phyloP scores from a whole-genome alignment of 2,113 vertebrate species.

The Bufo bufo region DNA sequence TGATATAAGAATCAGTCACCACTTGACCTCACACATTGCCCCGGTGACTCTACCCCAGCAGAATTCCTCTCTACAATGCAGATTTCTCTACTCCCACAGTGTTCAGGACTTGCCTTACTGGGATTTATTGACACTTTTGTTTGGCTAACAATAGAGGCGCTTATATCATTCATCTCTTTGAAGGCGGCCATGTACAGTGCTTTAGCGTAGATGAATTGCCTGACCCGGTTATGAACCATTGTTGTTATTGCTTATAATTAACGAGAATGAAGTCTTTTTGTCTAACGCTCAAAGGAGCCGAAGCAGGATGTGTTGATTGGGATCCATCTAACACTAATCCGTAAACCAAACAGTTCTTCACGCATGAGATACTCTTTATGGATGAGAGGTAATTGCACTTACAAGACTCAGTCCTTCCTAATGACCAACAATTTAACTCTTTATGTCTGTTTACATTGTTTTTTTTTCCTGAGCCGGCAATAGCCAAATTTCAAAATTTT shows the following conservation, averaged over 20 bases:
- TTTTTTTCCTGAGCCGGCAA: not conserved
- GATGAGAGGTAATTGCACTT: slow-evolving; percentile 45
- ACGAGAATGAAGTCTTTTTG: slow-evolving; percentile 52
- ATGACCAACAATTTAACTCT: slow-evolving; percentile 50
- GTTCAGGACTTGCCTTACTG: slow-evolving; percentile 10
- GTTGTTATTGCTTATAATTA: slow-evolving; percentile 56
- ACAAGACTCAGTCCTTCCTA: slow-evolving; percentile 37
- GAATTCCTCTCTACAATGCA: slow-evolving; percentile 35
- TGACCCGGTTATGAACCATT: slow-evolving; percentile 58
- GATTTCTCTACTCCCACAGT: slow-evolving; percentile 42
- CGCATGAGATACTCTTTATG: slow-evolving; percentile 39
- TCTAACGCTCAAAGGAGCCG: slow-evolving; percentile 13
- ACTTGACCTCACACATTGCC: not conserved
- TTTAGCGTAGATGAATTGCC: slow-evolving; percentile 51
- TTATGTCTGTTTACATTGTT: slow-evolving; percentile 23
- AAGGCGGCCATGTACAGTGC: slow-evolving; percentile 43
- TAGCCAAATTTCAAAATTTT: slow-evolving; percentile 12
- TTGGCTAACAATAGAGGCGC: slow-evolving; percentile 48
- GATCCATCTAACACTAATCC: slow-evolving; percentile 46
- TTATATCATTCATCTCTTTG: slow-evolving; percentile 57
- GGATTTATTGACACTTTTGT: slow-evolving; percentile 55
- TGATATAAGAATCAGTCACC: not conserved
- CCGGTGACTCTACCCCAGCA: slow-evolving; percentile 6
- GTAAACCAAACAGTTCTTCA: slow-evolving; percentile 52
- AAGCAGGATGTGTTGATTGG: slow-evolving; percentile 54